Base-by-base conservation (phyloP, 2,113 vertebrate genomes). In the Ictalurus punctatus region DNA sequence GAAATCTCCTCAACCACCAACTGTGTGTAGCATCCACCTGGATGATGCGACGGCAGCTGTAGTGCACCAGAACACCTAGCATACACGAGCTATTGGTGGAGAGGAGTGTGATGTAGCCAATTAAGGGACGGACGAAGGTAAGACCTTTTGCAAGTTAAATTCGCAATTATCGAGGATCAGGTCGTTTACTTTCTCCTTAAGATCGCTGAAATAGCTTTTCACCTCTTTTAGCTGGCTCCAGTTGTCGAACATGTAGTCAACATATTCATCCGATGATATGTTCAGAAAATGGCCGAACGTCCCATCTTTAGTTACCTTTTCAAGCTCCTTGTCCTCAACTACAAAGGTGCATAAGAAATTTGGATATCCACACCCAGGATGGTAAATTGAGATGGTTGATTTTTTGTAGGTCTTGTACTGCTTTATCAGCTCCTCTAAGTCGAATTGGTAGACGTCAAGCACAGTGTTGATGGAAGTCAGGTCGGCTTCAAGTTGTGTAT, bases 181-280 rank as follows among this genome's bases (percentile, higher is more conserved):
- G 52, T 34, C 52, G n/a, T 30, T 58, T 81, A 34, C 6, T 6
- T 58, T 58, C 52, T 30, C 27, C 14, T 58, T 81, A 56, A 81
- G 52, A 54, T 21, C 27, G 1, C 25, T n/a, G 27, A 81, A 56
- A 56, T 81, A 81, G 13, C 17, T 19, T 81, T 56, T 81, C 13
- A 81, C 0, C 2, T 81, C 52, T 56, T 81, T 81, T 30, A 56
- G 13, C 79, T 56, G 79, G 7, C 5, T 14, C 79, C 79, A 30
- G 79, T 56, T 81, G 7, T 81, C n/a, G 3, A 56, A 81, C 79
- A 56, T 81, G 16, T 80, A 80, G 78, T 80, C 25, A n/a, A 52
- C 25, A 80, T 19, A 58, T 1, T 4, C 3, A 19, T 58, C 56
- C 0, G 56, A 17, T 58, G 3, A 16, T 0, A 40, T 34, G 34